phyloP scores from a whole-genome alignment of 2,888 invertebrate species.

The Macaria liturata region DNA sequence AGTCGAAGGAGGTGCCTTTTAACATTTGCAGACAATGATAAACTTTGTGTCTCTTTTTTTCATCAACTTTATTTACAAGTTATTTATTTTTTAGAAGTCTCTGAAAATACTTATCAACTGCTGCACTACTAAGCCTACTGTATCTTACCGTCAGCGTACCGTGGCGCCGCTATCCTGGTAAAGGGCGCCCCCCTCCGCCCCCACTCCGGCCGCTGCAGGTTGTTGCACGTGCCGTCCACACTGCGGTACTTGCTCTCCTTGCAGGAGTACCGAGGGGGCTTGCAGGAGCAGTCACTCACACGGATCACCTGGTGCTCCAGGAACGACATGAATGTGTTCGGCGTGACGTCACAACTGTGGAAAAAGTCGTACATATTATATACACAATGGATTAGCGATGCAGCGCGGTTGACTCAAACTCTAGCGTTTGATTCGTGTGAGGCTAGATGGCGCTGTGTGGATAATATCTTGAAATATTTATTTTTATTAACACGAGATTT shows the following conservation, averaged over 20 bases:
- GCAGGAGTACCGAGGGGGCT: slow-evolving; percentile 53
- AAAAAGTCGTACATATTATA: neutral
- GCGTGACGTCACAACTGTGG: slow-evolving; percentile 62
- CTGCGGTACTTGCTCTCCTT: slow-evolving; percentile 83
- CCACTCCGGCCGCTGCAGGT: slow-evolving; percentile 86
- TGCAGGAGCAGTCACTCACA: slow-evolving; percentile 55
- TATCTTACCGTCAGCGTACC: slow-evolving; percentile 75
- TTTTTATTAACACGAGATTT: too few relatives aligned
- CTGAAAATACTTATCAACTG: too few relatives aligned
- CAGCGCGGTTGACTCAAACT: too few relatives aligned
- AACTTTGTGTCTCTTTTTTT: too few relatives aligned
- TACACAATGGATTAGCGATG: neutral
- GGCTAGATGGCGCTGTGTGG: too few relatives aligned
- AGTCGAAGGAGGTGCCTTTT: too few relatives aligned
- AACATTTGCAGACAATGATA: too few relatives aligned
- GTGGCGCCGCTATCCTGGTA: slow-evolving; percentile 82
- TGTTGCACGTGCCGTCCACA: slow-evolving; percentile 92
- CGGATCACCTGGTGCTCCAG: slow-evolving; percentile 65
- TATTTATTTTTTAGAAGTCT: too few relatives aligned
- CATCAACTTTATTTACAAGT: too few relatives aligned
- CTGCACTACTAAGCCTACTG: too few relatives aligned
- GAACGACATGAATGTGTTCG: slow-evolving; percentile 75
- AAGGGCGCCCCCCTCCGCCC: slow-evolving; percentile 84
- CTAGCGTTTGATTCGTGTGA: too few relatives aligned
- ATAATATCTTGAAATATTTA: too few relatives aligned